Conservation (phyloP, 2,888 invertebrate species). For the Calameuta idolon region DNA sequence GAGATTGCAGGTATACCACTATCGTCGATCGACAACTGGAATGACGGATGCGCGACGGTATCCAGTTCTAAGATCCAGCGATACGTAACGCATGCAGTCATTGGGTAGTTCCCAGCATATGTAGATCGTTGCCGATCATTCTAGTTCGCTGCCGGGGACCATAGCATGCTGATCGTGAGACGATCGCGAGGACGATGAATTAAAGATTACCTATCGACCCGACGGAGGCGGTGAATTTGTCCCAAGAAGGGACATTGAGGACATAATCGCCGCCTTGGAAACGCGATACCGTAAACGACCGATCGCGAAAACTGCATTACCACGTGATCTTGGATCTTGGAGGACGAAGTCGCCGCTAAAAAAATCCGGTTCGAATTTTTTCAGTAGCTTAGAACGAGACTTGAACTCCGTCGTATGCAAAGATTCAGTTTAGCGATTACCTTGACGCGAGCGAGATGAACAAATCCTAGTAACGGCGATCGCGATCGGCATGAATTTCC, state of each 20-base stretch:
- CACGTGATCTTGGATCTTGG: neutral
- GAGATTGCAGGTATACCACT: neutral
- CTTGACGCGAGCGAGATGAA: neutral
- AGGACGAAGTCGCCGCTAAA: neutral
- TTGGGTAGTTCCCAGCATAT: constrained; percentile 32
- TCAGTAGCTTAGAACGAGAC: neutral
- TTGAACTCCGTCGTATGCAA: neutral
- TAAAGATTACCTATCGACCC: constrained; percentile 47
- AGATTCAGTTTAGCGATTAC: neutral
- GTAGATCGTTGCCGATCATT: constrained; percentile 49
- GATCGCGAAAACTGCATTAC: neutral
- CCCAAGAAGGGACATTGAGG: constrained; percentile 32
- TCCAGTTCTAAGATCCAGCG: constrained; percentile 6
- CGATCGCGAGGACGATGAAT: constrained; percentile 51
- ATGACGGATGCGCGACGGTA: constrained; percentile 7
- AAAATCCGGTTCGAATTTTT: neutral
- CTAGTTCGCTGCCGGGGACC: constrained; percentile 44
- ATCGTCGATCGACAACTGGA: neutral
- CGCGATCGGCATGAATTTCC: neutral
- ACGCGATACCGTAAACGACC: neutral
- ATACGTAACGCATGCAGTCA: constrained; percentile 9
- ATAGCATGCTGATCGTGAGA: constrained; percentile 52
- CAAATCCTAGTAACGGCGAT: neutral
- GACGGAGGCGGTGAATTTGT: constrained; percentile 44
- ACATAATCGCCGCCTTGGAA: constrained; percentile 40